Evolutionary conservation across 2,888 invertebrate species (phyloP), one percentile per base, ranked within the genome.

Genomic region (Dicycla oo): DNA sequence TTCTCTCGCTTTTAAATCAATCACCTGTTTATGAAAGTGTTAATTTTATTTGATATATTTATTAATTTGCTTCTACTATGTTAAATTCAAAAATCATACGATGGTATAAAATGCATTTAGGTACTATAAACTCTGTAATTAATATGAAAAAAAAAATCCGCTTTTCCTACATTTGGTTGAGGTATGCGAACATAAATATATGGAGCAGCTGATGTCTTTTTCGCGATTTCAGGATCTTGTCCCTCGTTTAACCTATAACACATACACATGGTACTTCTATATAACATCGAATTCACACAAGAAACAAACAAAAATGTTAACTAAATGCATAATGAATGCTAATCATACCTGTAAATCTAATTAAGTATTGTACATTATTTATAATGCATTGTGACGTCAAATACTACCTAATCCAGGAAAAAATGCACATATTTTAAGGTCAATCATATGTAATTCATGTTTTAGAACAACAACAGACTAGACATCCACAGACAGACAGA

Each of bases 221-320:
- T 51, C n/a, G 13, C 7, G 7, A 23, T 34, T 23, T 51, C 15
- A 7, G 7, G 8, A 15, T 53, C 8, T 23, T 7, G 13, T 13
- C 13, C 23, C n/a, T n/a, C 18, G 5, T 49, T 49, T 51, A n/a
- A 51, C 34, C 34, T 34, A 34, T 4, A 4, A 34, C 34, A 34
- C 4, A 3, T 34, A 34, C 34, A 34, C 6, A 34, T 6, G 34
- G 34, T 6, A 34, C 34, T 34, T 5, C 30, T 30, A 30, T 30
- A 34, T 34, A 34, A 23, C 18, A 65, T 20, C 1, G 8, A 45
- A 23, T 60, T 47, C 18, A 8, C 26, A 11, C 18, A 5, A n/a
- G 20, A 40, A 67, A 47, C 5, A 11, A 45, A 54, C 30, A 26
- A 11, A 15, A 18, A 63, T 71, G 45, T 40, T 23, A 56, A 72